Evolutionary conservation across 2,797 vertebrate genomes (phyloP).

Genomic region (Leptoclinus maculatus): DNA sequence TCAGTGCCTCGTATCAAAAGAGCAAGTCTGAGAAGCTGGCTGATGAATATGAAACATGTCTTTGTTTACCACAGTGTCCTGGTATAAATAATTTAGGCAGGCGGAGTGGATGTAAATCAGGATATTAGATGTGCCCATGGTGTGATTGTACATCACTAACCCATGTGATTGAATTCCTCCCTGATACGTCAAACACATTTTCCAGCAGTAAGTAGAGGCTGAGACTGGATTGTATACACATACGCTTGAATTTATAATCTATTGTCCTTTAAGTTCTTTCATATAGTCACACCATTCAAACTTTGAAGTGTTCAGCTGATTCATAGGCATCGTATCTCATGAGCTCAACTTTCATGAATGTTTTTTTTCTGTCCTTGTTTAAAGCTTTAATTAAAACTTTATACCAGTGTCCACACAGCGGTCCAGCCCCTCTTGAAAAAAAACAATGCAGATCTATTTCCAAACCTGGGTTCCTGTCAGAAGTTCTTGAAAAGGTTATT

Average conservation of each 20-base stretch:
- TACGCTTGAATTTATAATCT: not conserved
- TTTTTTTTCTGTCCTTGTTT: not conserved
- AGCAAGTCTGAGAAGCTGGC: conserved; percentile 1
- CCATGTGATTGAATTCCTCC: not conserved
- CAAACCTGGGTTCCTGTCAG: too few relatives aligned
- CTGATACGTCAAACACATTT: not conserved
- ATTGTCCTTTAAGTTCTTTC: not conserved
- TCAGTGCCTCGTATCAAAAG: not conserved
- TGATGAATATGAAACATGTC: conserved; percentile 21
- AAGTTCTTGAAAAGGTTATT: not conserved
- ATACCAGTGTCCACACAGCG: too few relatives aligned
- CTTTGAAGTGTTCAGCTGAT: not conserved
- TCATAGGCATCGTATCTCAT: not conserved
- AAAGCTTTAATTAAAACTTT: not conserved
- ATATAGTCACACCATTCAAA: not conserved
- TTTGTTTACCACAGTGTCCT: conserved; percentile 24
- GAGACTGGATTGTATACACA: not conserved
- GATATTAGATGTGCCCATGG: conserved; percentile 10
- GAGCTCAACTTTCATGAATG: not conserved
- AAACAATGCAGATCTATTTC: too few relatives aligned
- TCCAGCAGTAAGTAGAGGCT: not conserved
- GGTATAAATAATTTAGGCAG: conserved; percentile 27
- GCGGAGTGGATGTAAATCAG: conserved; percentile 16
- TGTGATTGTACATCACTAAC: conserved; percentile 12
- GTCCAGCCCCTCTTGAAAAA: too few relatives aligned